Evolutionary conservation across 1,140 invertebrate species (phyloP).

Genomic region (Formica exsecta): DNA sequence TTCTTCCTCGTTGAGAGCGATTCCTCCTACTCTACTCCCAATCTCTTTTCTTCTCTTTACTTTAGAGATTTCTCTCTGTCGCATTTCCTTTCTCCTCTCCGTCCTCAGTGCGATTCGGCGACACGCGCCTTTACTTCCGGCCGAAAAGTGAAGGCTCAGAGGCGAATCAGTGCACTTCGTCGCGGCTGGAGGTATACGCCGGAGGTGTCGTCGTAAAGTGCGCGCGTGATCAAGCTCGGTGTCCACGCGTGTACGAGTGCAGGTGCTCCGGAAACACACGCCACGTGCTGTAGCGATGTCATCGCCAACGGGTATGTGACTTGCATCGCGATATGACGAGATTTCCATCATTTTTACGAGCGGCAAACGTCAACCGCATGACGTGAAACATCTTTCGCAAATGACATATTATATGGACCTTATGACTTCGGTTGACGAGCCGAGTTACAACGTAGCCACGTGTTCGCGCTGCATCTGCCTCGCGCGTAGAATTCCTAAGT

Average conservation of each 20-base stretch:
- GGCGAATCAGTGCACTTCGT: constrained; percentile 14
- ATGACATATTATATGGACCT: constrained; percentile 22
- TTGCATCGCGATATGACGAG: constrained; percentile 37
- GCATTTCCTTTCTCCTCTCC: neutral
- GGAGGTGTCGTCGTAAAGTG: constrained; percentile 45
- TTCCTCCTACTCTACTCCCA: neutral
- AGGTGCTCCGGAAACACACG: constrained; percentile 66
- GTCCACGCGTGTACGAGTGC: constrained; percentile 53
- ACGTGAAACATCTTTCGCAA: constrained; percentile 14
- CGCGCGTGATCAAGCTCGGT: constrained; percentile 19
- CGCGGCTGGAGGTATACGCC: neutral
- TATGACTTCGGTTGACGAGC: constrained; percentile 28
- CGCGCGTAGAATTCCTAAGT: constrained; percentile 23
- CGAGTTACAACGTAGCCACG: constrained; percentile 45
- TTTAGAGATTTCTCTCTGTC: neutral
- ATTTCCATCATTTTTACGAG: constrained; percentile 24
- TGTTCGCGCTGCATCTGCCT: constrained; percentile 30
- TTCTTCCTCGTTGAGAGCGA: neutral
- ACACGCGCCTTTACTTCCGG: constrained; percentile 50
- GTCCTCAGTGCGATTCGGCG: constrained; percentile 22
- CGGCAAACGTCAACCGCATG: neutral
- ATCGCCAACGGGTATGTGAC: constrained; percentile 8
- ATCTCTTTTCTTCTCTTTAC: neutral
- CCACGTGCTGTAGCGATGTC: constrained; percentile 53
- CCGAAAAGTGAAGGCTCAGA: constrained; percentile 52